Percentiles rank a stretch among this genome's conserved stretches.
Conservation (phyloP, 2,888 invertebrate species). For the Drosophila mulleri region DNA sequence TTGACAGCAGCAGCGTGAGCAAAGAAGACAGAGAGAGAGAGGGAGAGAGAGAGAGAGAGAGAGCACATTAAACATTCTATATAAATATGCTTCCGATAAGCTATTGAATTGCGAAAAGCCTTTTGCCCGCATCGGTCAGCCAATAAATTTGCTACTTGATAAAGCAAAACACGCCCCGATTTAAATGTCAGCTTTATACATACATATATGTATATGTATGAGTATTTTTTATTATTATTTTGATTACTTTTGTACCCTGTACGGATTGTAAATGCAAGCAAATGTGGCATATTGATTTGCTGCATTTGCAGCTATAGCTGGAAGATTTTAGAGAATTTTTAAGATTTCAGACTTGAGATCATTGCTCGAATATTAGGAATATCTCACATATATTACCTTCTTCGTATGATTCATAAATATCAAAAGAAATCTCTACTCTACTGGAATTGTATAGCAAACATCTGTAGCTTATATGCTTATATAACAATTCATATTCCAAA, state of each 20-base stretch:
- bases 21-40: background rate
- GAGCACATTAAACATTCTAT: conserved; percentile 32
- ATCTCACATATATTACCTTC: too few species aligned
- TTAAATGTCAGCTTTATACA: conserved; percentile 42
- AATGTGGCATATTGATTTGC: background rate
- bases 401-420: too few species aligned
- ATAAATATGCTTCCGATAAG: conserved; percentile 12
- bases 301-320: too few species aligned
- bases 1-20: background rate
- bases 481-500: background rate
- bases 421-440: too few species aligned
- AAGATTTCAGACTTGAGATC: too few species aligned
- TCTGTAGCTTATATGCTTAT: background rate
- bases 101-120: conserved; percentile 20
- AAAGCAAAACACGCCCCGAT: conserved; percentile 42
- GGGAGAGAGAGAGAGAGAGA: background rate
- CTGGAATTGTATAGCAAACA: background rate
- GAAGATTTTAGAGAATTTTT: too few species aligned
- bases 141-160: conserved; percentile 43
- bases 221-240: conserved; percentile 16
- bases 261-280: background rate
- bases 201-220: background rate
- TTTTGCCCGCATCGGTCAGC: conserved; percentile 5
- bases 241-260: conserved; percentile 18
- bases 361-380: too few species aligned